Percentiles rank a stretch among this genome's conserved stretches.
Evolutionary conservation across 2,797 vertebrate species (phyloP).

Genomic region (Rhinella marina): DNA sequence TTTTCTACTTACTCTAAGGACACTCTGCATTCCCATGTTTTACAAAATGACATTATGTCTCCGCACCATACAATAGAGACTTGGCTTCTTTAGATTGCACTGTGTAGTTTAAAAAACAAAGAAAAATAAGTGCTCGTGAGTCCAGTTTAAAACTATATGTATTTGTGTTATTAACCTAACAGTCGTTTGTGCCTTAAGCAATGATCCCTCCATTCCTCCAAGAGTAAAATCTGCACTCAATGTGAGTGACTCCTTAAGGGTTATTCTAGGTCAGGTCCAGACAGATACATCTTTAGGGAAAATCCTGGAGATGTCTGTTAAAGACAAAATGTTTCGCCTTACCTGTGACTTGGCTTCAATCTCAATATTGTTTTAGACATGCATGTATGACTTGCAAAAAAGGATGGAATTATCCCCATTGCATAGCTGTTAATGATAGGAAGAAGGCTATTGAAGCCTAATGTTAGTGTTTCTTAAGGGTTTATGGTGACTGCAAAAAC

Average conservation of each 20-base stretch:
- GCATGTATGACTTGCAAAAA: constrained; percentile 58
- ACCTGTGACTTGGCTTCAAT: constrained; percentile 52
- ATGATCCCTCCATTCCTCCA: constrained; percentile 42
- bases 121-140: constrained; percentile 25
- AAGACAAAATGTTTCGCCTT: constrained; percentile 48
- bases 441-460: constrained; percentile 54
- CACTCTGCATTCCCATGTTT: constrained; percentile 56
- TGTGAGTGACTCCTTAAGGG: constrained; percentile 34
- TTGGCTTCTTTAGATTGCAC: constrained; percentile 7
- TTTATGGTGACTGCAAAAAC: constrained; percentile 67
- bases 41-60: constrained; percentile 55
- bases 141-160: constrained; percentile 33
- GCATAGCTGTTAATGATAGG: constrained; percentile 60
- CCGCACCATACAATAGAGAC: constrained; percentile 31
- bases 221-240: constrained; percentile 30
- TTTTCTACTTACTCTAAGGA: constrained; percentile 48
- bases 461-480: constrained; percentile 64
- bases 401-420: constrained; percentile 43
- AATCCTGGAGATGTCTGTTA: constrained; percentile 41
- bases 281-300: constrained; percentile 30
- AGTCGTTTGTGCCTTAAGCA: constrained; percentile 51
- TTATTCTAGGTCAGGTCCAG: constrained; percentile 46
- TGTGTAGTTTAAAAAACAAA: constrained; percentile 6
- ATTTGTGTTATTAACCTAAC: constrained; percentile 52
- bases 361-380: constrained; percentile 60